Percentiles rank a stretch among this genome's conserved stretches.
These are phyloP conservation scores for Terrapene triunguis DNA, from an alignment of 2,113 vertebrate species.

Conservation along the genomic window DNA sequence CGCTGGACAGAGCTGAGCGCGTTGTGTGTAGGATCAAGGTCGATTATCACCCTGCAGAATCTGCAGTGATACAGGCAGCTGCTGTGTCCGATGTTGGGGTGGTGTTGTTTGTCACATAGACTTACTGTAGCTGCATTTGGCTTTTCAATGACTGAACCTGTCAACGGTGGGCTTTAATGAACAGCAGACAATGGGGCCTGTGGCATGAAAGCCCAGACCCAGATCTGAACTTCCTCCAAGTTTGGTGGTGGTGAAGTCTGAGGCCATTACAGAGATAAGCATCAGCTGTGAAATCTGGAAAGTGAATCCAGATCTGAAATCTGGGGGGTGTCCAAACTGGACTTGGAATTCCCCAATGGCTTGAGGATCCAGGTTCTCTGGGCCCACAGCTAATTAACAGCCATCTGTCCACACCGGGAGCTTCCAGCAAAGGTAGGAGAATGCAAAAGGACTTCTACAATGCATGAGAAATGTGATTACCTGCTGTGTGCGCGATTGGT, in stretches of 20 bases:
- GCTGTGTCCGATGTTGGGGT: not conserved
- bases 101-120: not conserved
- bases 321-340: not conserved
- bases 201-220: not conserved
- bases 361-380: not conserved
- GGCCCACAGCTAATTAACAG: not conserved
- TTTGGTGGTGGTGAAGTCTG: not conserved
- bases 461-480: not conserved
- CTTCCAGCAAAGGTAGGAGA: not conserved
- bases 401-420: not conserved
- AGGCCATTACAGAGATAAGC: not conserved
- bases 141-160: not conserved
- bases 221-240: not conserved
- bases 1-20: not conserved
- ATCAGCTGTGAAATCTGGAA: not conserved
- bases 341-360: not conserved
- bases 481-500: too few relatives aligned
- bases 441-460: not conserved
- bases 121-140: not conserved
- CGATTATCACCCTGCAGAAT: not conserved
- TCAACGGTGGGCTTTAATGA: not conserved
- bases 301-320: not conserved
- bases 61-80: not conserved
- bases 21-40: not conserved
- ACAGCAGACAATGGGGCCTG: not conserved